Conservation (phyloP, 2,797 vertebrate genomes). For the Crypturellus tataupa region DNA sequence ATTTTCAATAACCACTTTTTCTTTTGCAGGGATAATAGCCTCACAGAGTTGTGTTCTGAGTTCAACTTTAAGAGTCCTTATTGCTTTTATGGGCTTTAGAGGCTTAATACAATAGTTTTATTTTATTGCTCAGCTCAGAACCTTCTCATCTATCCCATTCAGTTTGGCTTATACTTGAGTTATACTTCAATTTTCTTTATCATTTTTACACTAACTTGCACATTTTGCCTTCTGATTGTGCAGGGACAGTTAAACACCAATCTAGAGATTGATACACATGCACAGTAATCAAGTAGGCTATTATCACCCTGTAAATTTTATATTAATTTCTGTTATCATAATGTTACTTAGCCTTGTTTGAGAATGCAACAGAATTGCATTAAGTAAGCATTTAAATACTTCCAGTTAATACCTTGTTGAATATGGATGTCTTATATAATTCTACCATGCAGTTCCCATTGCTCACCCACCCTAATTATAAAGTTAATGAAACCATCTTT, state of each 20-base stretch:
- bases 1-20: slow-evolving; percentile 32
- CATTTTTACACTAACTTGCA: background rate
- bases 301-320: background rate
- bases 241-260: background rate
- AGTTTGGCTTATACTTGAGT: background rate
- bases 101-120: slow-evolving; percentile 39
- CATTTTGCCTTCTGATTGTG: background rate
- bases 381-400: background rate
- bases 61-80: slow-evolving; percentile 34
- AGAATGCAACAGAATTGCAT: background rate
- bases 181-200: background rate
- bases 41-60: slow-evolving; percentile 14
- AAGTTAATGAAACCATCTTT: background rate
- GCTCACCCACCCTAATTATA: background rate
- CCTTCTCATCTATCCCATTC: background rate
- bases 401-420: background rate
- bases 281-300: background rate
- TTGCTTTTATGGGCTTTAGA: slow-evolving; percentile 36
- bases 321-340: background rate
- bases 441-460: background rate
- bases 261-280: background rate
- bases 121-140: slow-evolving; percentile 54
- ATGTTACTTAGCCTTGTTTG: background rate
- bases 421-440: background rate
- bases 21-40: slow-evolving; percentile 35